Base-by-base conservation (phyloP, 2,113 vertebrate species). In the Parus major region DNA sequence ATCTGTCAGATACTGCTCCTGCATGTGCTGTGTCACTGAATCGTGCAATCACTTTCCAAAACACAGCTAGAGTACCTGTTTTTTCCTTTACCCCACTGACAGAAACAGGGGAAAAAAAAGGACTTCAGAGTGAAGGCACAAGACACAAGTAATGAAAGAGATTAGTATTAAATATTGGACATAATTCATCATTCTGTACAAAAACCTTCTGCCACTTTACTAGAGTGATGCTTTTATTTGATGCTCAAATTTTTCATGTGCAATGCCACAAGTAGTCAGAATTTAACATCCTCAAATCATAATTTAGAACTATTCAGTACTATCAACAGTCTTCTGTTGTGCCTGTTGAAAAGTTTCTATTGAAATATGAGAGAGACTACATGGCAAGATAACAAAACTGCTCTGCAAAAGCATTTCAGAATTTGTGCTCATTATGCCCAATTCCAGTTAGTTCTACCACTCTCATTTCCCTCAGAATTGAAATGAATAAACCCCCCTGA, bases 281-380 rank as follows among this genome's bases (percentile, higher is more conserved):
- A 94, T 85, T 83, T 77, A 95, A 61, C 85, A 82, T 79, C 53
- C 49, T 73, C 56, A 83, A 89, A 57, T 42, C 18, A 69, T 70
- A 57, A 63, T 87, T 96, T 93, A 82, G 66, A 79, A 69, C 75
- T 49, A 84, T 92, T 96, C 93, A 82, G 50, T 55, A 68, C 85
- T 94, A 91, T 66, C 61, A 94, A 92, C 84, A 88, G 83, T 81
- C 53, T 95, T 94, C 87, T 93, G 56, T 63, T 70, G 42, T 59
- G 36, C 41, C 82, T 94, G 42, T 76, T 93, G 89, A 88, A 96
- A 92, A 56, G 49, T 59, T 33, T 41, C 89, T 94, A 55, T 72
- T 93, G 88, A 88, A 96, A 87, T 82, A 86, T 21, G 63, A 88
- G 82, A 88, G 77, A 92, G 96, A 86, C 52, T 75, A 86, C 80